Base-by-base conservation (phyloP, 2,113 vertebrate species). In the Dromaius novaehollandiae region DNA sequence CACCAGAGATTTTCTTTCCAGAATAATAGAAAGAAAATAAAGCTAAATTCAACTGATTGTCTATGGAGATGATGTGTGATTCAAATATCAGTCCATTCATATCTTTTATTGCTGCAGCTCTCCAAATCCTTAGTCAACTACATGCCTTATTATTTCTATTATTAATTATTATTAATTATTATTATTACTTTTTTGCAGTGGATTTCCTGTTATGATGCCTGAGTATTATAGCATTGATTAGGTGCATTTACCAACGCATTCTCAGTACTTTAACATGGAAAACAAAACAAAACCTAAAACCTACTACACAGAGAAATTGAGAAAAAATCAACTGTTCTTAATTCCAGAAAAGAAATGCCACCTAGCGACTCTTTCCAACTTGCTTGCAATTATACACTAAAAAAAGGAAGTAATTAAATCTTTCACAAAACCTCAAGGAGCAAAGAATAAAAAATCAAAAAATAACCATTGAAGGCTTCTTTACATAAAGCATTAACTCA, bases 1-100 rank as follows among this genome's bases (percentile, higher is more conserved):
- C 89, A 86, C 21, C 25, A 85, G 81, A 94, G 46, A 75, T 85
- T 74, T 90, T 89, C 16, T 81, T 80, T 90, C 77, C 63, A 87
- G 91, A 95, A 91, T 80, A 93, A 88, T 46, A 90, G 84, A 93
- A 80, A 86, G 73, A 95, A 90, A 94, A 84, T 83, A 96, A 74
- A 95, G 24, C 68, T 95, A 90, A 90, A 50, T 58, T 51, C 22
- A 95, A 14, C 19, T 86, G n/a, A n/a, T 74, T 78, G 55, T 24
- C 81, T 60, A 20, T 63, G 44, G 50, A 58, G 79, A 50, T 0
- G 6, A 9, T 22, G 26, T 13, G 58, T 1, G 4, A 66, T 83
- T 91, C 68, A 74, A 69, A 28, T 68, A 61, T 61, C 38, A 63
- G 7, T 25, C 40, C 88, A 20, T 82, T 93, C n/a, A 70, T 32